Percentiles rank a stretch among this genome's conserved stretches.
These are phyloP conservation scores for Tetranychus truncatus DNA, from an alignment of 2,888 invertebrate species.

Conservation along the genomic window DNA sequence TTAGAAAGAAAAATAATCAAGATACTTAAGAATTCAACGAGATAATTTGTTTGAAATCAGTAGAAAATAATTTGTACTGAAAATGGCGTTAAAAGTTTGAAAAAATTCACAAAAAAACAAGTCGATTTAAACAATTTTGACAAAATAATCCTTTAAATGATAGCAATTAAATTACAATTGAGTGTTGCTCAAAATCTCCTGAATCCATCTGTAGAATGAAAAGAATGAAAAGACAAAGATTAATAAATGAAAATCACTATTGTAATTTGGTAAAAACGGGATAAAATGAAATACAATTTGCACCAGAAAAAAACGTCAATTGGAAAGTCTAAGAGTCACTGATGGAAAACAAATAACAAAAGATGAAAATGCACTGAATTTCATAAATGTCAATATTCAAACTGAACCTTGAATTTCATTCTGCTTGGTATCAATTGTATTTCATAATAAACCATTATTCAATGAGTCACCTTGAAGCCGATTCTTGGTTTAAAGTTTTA, in stretches of 20 bases:
- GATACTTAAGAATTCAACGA: not conserved
- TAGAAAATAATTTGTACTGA: not conserved
- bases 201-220: not conserved
- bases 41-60: not conserved
- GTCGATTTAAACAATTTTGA: not conserved
- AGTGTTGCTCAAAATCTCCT: not conserved
- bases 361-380: too few relatives aligned
- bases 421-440: too few relatives aligned
- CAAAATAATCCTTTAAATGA: not conserved
- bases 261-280: too few relatives aligned
- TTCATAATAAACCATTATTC: not conserved
- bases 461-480: constrained; percentile 26
- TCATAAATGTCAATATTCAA: too few relatives aligned
- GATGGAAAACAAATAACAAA: too few relatives aligned
- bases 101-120: not conserved
- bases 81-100: not conserved
- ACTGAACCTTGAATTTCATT: too few relatives aligned
- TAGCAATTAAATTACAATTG: not conserved
- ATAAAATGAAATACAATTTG: too few relatives aligned
- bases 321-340: too few relatives aligned
- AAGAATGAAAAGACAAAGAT: not conserved
- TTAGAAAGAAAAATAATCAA: not conserved
- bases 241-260: not conserved
- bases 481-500: constrained; percentile 34
- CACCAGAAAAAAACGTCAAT: too few relatives aligned